Evolutionary conservation across 2,797 vertebrate genomes (phyloP).

Genomic region (Jordanella pulchra): DNA sequence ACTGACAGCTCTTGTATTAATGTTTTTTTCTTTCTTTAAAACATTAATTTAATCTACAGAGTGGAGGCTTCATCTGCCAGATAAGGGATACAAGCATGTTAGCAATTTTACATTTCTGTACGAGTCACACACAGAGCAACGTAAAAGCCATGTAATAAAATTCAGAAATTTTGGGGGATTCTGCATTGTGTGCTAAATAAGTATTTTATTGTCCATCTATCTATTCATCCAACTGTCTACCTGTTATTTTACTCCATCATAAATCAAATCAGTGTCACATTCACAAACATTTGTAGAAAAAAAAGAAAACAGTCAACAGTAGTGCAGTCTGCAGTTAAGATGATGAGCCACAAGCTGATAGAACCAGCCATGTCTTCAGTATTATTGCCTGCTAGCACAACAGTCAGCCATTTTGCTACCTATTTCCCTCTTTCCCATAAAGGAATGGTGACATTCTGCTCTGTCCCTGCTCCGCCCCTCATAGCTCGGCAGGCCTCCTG

Average conservation of each 20-base stretch:
- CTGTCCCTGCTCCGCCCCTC: slow-evolving; percentile 58
- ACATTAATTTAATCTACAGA: neutral
- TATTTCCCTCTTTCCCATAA: slow-evolving; percentile 58
- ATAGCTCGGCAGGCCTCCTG: slow-evolving; percentile 65
- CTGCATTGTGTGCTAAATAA: neutral
- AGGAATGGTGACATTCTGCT: slow-evolving; percentile 67
- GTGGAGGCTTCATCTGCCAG: neutral
- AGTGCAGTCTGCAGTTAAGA: slow-evolving; percentile 26
- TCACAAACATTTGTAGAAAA: slow-evolving; percentile 1
- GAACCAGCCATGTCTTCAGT: slow-evolving; percentile 35
- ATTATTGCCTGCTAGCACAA: slow-evolving; percentile 17
- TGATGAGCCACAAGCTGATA: slow-evolving; percentile 33
- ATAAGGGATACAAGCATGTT: neutral
- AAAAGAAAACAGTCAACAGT: slow-evolving; percentile 9
- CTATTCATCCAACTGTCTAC: too few relatives aligned
- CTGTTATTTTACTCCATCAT: neutral
- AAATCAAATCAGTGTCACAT: too few relatives aligned
- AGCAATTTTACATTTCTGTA: neutral
- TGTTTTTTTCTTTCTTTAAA: neutral
- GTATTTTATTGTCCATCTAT: too few relatives aligned
- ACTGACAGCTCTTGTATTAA: neutral
- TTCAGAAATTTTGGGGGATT: neutral
- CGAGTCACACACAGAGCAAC: neutral
- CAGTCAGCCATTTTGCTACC: slow-evolving; percentile 62
- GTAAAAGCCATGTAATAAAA: neutral